These are phyloP conservation scores for Chaetoderma sp. DNA, from an alignment of 2,888 invertebrate genomes.

Conservation along the genomic window DNA sequence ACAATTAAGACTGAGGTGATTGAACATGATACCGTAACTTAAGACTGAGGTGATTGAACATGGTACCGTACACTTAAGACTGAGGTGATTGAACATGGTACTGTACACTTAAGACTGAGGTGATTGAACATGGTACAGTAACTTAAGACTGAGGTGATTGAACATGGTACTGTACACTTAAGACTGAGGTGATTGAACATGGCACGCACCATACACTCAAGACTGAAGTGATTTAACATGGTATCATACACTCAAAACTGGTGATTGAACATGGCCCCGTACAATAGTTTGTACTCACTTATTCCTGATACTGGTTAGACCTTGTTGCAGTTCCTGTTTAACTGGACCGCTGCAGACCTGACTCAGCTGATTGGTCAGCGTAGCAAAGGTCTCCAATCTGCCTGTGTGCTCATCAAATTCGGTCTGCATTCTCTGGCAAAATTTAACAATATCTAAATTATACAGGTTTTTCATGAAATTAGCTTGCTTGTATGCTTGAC, in stretches of 20 bases:
- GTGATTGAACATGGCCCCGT: too few relatives aligned
- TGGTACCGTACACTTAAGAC: too few relatives aligned
- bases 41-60: too few relatives aligned
- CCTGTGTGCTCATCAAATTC: constrained; percentile 44
- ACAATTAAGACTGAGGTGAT: too few relatives aligned
- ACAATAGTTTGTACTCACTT: constrained; percentile 32
- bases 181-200: neutral
- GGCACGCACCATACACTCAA: neutral
- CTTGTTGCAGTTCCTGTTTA: constrained; percentile 48
- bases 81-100: too few relatives aligned
- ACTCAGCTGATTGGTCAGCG: constrained; percentile 45
- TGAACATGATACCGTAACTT: too few relatives aligned
- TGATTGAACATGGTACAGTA: too few relatives aligned
- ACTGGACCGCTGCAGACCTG: constrained; percentile 57
- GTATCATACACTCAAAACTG: neutral
- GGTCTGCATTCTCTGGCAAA: constrained; percentile 42
- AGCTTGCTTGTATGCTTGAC: neutral
- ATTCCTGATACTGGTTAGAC: constrained; percentile 45
- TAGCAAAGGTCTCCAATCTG: constrained; percentile 46
- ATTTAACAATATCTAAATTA: neutral
- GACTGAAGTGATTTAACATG: neutral
- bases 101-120: too few relatives aligned
- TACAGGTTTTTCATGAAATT: neutral
- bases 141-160: neutral
- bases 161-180: neutral